Percentiles rank a stretch among this genome's conserved stretches.
phyloP scores from a whole-genome alignment of 2,797 vertebrate species.

The Lepilemur septentrionalis region DNA sequence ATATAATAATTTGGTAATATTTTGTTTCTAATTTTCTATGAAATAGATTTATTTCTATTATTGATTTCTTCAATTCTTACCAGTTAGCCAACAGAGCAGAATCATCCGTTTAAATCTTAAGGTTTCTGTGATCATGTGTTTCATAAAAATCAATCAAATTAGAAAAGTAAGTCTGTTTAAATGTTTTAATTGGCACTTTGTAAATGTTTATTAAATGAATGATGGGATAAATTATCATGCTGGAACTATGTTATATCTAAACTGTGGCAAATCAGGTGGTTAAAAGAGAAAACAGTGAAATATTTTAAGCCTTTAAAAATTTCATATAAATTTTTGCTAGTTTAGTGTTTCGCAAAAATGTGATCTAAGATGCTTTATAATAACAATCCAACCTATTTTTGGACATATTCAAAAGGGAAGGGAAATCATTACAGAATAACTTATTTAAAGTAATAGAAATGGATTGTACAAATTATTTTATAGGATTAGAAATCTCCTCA shows the following conservation, averaged over 20 bases:
- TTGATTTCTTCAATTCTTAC: neutral
- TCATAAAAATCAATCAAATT: conserved; percentile 7
- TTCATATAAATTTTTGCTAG: neutral
- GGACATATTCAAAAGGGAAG: neutral
- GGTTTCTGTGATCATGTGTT: neutral
- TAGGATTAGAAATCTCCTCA: neutral
- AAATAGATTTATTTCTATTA: neutral
- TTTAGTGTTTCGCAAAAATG: neutral
- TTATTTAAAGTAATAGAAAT: neutral
- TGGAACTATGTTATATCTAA: neutral
- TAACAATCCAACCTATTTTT: neutral
- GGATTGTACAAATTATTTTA: neutral
- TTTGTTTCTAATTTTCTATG: neutral
- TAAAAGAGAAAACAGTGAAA: conserved; percentile 21
- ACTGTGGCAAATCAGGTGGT: neutral
- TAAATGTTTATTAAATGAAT: conserved; percentile 7
- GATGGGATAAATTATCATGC: neutral
- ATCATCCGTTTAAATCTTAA: neutral
- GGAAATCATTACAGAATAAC: neutral
- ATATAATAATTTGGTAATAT: neutral
- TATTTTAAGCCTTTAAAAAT: neutral
- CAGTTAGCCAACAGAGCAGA: neutral
- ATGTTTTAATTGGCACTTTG: neutral
- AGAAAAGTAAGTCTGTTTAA: neutral
- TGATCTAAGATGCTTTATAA: neutral